These are phyloP conservation scores for Acrossocheilus wenchowensis DNA, from an alignment of 2,797 vertebrate genomes.

Conservation along the genomic window DNA sequence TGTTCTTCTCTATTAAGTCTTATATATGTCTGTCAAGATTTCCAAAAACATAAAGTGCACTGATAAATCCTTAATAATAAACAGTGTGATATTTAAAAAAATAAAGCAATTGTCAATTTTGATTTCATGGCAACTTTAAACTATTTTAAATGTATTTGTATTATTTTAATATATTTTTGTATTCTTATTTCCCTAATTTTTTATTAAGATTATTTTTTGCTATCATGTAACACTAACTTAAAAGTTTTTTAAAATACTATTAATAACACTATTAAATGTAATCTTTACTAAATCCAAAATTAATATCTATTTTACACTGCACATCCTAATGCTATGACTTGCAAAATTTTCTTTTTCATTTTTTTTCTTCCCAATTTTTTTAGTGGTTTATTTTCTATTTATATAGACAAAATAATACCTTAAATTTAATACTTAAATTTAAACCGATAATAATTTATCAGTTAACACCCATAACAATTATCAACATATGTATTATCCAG, in stretches of 20 bases:
- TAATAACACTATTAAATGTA: neutral
- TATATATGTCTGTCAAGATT: too few relatives aligned
- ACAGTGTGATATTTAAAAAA: neutral
- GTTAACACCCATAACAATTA: neutral
- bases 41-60: neutral
- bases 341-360: too few relatives aligned
- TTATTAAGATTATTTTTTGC: neutral
- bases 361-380: too few relatives aligned
- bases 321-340: neutral
- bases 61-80: neutral
- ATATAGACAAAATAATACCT: too few relatives aligned
- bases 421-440: neutral
- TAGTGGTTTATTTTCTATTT: too few relatives aligned
- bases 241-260: neutral
- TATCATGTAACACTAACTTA: neutral
- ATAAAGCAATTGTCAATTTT: neutral
- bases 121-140: neutral
- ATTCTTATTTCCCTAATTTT: neutral
- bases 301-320: neutral
- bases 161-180: neutral
- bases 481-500: neutral
- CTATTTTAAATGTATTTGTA: too few relatives aligned
- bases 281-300: neutral
- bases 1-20: too few relatives aligned
- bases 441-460: neutral